Evolutionary conservation across 1,140 invertebrate genomes (phyloP), one percentile per base, ranked within the genome.

Genomic region (Arion vulgaris): DNA sequence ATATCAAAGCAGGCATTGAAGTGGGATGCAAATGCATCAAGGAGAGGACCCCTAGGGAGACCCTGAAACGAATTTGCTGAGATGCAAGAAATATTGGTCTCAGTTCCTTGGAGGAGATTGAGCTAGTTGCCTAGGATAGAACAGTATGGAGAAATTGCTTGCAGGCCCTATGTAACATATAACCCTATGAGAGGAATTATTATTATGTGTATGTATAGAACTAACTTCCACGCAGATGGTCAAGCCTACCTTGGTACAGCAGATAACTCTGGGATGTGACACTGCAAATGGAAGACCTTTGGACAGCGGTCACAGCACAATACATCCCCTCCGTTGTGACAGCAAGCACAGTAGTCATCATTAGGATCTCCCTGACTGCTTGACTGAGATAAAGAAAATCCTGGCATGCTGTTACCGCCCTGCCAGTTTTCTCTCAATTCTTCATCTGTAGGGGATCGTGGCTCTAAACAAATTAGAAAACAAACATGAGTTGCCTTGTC

Each of bases 311-410:
- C 96, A 93, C 97, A 98, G 93, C 97, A 98, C 83, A 98, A 94
- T 19, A 95, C 93, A 91, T 98, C 96, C 39, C 97, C 97, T 68
- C 97, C 97, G 93, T 98, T 97, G 95, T 97, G 96, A 92, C 97
- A 98, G 26, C 97, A 96, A 62, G 97, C 97, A 93, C 97, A 98
- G 95, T 96, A 98, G 93, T 98, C 97, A 92, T 98, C 97, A 92
- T 97, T 98, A 28, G 96, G 96, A 94, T 98, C 97, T 86, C 86
- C 87, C 28, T 86, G 80, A 41, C 71, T 82, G 26, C 74, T 69
- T 11, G 84, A 84, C 68, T 80, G 78, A n/a, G 86, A 76, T 45
- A 89, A 80, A 32, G 82, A 82, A 49, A 86, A 87, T 17, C 86
- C 85, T 28, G 83, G 81, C 72, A 84, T 84, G 34, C 69, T 83